Evolutionary conservation across 2,797 vertebrate species (phyloP).

Genomic region (Aeoliscus strigatus): DNA sequence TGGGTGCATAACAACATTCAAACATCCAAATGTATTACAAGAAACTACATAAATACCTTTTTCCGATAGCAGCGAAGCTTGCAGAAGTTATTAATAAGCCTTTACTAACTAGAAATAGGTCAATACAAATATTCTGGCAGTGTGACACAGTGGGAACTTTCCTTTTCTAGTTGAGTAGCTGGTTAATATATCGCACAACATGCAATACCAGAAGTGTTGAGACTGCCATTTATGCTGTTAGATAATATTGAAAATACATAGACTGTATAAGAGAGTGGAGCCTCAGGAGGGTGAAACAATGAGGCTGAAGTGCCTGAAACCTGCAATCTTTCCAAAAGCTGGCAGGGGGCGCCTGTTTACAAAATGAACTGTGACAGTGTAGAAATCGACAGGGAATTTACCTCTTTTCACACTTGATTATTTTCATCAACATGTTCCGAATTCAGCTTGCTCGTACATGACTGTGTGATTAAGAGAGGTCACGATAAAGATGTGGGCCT

Average conservation of each 20-base stretch:
- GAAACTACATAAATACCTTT: conserved; percentile 65
- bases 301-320: background rate
- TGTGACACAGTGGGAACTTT: conserved; percentile 63
- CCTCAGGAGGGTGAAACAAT: background rate
- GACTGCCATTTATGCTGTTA: conserved; percentile 57
- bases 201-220: conserved; percentile 67
- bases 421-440: too few species aligned
- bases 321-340: background rate
- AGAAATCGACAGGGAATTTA: too few species aligned
- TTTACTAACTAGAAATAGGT: conserved; percentile 63
- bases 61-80: conserved; percentile 67
- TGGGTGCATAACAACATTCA: conserved; percentile 67
- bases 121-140: conserved; percentile 72
- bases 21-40: conserved; percentile 66
- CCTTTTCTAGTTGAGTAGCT: conserved; percentile 50
- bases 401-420: too few species aligned
- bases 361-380: background rate
- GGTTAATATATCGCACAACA: conserved; percentile 70
- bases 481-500: too few species aligned
- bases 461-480: too few species aligned
- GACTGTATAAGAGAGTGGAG: background rate
- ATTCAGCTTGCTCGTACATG: too few species aligned
- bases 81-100: conserved; percentile 61
- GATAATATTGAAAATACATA: conserved; percentile 54
- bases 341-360: background rate